Evolutionary conservation across 1,140 invertebrate species (phyloP), one percentile per base, ranked within the genome.

Genomic region (Eupeodes corollae): DNA sequence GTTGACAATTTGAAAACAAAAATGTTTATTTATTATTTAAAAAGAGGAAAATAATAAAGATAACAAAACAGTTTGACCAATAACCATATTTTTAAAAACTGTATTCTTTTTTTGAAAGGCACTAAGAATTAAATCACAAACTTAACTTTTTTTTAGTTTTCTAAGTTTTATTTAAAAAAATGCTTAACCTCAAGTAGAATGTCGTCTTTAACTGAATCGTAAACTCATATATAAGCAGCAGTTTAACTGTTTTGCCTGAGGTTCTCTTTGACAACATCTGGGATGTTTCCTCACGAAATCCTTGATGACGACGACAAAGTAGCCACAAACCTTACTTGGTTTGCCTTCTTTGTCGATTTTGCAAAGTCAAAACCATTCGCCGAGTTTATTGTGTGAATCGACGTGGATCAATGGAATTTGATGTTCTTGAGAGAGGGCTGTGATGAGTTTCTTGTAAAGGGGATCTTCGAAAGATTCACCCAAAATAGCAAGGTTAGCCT

Each of bases 281-380:
- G 60, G 86, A 88, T 39, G 91, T 91, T 68, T 97, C 93, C 70
- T 95, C 91, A 58, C 93, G 69, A 87, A 98, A 73, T 97, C 90
- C 86, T 86, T 94, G 67, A 99, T 90, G 38, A 98, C 95, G 46
- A 98, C 93, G 71, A 94, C 97, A 1, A 92, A 96, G 74, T 95
- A 99, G 35, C 93, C 91, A 59, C 98, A 94, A 55, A 99, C 91
- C 77, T 99, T 99, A 51, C 96, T 83, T 38, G 97, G 91, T 72
- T 98, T 98, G 52, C 96, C 96, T 56, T 96, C 91, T 62, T 91
- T 96, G 74, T 99, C 97, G 63, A 98, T 94, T 78, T 99, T 99
- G 75, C 97, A 99, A 32, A 99, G 79, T 53, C 96, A 96, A 51
- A 91, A 87, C 94, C 95, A 98, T 79, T 99, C 96, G 30, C 96